Percentiles rank a stretch among this genome's conserved stretches.
Conservation (phyloP, 2,888 invertebrate species). For the Yponomeuta sedellus region DNA sequence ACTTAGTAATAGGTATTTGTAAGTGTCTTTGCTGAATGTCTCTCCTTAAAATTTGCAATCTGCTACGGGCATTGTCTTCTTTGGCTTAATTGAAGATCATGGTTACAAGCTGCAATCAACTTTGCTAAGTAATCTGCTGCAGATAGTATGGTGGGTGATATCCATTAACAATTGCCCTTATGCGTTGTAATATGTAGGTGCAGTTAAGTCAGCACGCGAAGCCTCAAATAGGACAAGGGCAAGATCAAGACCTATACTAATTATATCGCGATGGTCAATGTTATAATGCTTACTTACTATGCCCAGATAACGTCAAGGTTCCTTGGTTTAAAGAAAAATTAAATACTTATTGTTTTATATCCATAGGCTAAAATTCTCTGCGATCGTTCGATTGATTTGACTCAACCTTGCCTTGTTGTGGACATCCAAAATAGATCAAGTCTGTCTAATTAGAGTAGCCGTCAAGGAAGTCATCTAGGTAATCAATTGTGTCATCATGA, state of each 20-base stretch:
- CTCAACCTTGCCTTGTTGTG: background rate
- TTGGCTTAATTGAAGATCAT: too few relatives aligned
- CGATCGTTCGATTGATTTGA: constrained; percentile 7
- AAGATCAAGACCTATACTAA: background rate
- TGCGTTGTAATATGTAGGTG: background rate
- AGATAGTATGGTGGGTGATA: background rate
- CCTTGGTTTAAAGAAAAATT: background rate
- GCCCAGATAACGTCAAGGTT: background rate
- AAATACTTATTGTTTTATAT: too few relatives aligned
- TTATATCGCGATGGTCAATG: constrained; percentile 16
- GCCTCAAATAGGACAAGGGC: constrained; percentile 8
- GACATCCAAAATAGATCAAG: background rate
- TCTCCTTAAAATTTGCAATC: too few relatives aligned
- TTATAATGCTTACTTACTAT: constrained; percentile 15
- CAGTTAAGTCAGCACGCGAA: background rate
- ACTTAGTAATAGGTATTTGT: too few relatives aligned
- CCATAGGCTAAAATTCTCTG: too few relatives aligned
- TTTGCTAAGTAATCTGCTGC: too few relatives aligned
- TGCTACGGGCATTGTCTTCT: too few relatives aligned
- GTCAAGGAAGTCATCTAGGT: background rate
- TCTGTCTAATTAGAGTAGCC: background rate
- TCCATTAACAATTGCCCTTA: background rate
- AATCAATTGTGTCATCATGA: background rate
- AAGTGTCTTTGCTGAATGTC: too few relatives aligned
- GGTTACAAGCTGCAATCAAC: too few relatives aligned